These are phyloP conservation scores for Bombycilla garrulus DNA, from an alignment of 2,113 vertebrate species.

Conservation along the genomic window DNA sequence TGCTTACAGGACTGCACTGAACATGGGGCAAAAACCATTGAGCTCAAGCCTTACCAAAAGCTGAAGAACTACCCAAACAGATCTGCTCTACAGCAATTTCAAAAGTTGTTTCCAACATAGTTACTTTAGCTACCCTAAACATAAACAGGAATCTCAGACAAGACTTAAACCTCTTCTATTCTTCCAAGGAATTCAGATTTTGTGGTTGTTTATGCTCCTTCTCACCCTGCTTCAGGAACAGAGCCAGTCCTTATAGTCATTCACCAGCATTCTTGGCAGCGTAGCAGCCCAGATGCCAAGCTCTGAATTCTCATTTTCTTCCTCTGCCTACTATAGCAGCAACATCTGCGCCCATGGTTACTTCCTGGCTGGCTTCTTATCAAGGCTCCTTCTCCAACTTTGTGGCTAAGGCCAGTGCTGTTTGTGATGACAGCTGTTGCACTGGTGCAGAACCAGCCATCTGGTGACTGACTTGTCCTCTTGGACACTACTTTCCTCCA, in stretches of 20 bases:
- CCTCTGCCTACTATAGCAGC: not conserved
- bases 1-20: not conserved
- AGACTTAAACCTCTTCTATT: not conserved
- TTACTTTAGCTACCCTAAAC: not conserved
- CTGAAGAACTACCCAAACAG: not conserved
- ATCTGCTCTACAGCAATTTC: not conserved
- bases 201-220: not conserved
- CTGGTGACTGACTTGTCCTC: constrained; percentile 40
- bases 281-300: constrained; percentile 3
- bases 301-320: constrained; percentile 27
- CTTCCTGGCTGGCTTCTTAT: constrained; percentile 53
- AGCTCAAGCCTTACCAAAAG: not conserved
- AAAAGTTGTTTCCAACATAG: not conserved
- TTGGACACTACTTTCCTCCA: constrained; percentile 39
- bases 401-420: constrained; percentile 5
- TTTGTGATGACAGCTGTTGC: constrained; percentile 54
- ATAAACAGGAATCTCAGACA: not conserved
- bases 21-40: not conserved
- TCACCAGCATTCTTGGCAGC: not conserved
- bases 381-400: constrained; percentile 16
- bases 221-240: not conserved
- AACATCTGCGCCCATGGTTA: not conserved
- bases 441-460: constrained; percentile 32
- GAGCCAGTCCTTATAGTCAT: not conserved
- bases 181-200: not conserved